phyloP scores from a whole-genome alignment of 2,888 invertebrate genomes.

The Leucania comma region DNA sequence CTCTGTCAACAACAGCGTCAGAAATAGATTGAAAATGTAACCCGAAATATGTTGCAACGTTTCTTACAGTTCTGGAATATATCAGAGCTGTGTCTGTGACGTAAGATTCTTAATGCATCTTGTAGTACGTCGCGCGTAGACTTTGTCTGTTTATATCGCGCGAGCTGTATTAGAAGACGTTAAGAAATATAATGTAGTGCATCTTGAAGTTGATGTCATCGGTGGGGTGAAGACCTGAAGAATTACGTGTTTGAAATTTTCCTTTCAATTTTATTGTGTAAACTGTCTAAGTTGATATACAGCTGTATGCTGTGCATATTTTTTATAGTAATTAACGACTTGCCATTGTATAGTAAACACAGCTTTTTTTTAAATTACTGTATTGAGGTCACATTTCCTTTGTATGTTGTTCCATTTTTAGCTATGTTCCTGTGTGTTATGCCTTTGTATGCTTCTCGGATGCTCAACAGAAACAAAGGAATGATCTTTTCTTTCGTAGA shows the following conservation, averaged over 20 bases:
- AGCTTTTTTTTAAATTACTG: constrained; percentile 1
- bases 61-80: constrained; percentile 56
- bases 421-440: constrained; percentile 26
- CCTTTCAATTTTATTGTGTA: constrained; percentile 11
- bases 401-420: constrained; percentile 43
- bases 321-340: constrained; percentile 5
- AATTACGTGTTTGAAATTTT: neutral
- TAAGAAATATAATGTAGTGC: constrained; percentile 71
- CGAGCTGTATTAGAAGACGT: constrained; percentile 71
- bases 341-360: constrained; percentile 27
- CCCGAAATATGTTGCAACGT: constrained; percentile 46
- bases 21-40: constrained; percentile 49
- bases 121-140: constrained; percentile 77
- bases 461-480: constrained; percentile 5
- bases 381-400: constrained; percentile 50
- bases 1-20: constrained; percentile 20
- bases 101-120: constrained; percentile 86
- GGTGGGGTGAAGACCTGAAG: constrained; percentile 36
- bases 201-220: constrained; percentile 19
- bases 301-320: constrained; percentile 2
- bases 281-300: neutral
- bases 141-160: constrained; percentile 52
- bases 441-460: constrained; percentile 14
- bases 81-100: constrained; percentile 61
- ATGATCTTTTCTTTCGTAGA: constrained; percentile 47